These are phyloP conservation scores for Drosophila pectinifera DNA, from an alignment of 1,140 invertebrate species.

Conservation along the genomic window DNA sequence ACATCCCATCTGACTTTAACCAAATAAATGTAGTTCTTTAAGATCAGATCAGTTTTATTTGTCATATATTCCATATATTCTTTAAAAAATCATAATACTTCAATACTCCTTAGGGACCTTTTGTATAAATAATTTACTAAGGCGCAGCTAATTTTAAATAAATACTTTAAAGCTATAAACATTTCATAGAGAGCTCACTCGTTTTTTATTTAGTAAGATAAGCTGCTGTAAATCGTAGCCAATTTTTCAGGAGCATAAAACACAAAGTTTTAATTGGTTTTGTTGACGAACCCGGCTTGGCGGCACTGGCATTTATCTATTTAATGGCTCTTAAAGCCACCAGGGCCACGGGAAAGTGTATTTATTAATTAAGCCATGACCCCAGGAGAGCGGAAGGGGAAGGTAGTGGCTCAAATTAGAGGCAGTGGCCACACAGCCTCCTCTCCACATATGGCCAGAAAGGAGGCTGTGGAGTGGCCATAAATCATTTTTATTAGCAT, in stretches of 20 bases:
- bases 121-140: too few species aligned
- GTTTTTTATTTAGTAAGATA: conserved; percentile 8
- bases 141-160: too few species aligned
- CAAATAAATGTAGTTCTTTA: too few species aligned
- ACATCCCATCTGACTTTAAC: too few species aligned
- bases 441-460: conserved; percentile 48
- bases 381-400: neutral
- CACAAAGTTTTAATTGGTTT: conserved; percentile 37
- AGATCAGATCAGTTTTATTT: too few species aligned
- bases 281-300: conserved; percentile 20
- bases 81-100: too few species aligned
- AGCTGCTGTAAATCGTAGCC: conserved; percentile 19
- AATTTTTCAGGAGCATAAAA: neutral
- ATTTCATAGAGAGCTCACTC: too few species aligned
- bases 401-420: conserved; percentile 37
- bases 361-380: conserved; percentile 68
- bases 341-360: conserved; percentile 34
- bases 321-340: conserved; percentile 35
- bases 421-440: conserved; percentile 20
- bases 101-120: too few species aligned
- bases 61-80: too few species aligned
- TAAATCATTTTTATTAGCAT: conserved; percentile 82
- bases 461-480: conserved; percentile 19
- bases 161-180: too few species aligned
- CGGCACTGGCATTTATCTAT: conserved; percentile 61